Base-by-base conservation (phyloP, 2,797 vertebrate species). In the Parauchenoglanis punctatus region DNA sequence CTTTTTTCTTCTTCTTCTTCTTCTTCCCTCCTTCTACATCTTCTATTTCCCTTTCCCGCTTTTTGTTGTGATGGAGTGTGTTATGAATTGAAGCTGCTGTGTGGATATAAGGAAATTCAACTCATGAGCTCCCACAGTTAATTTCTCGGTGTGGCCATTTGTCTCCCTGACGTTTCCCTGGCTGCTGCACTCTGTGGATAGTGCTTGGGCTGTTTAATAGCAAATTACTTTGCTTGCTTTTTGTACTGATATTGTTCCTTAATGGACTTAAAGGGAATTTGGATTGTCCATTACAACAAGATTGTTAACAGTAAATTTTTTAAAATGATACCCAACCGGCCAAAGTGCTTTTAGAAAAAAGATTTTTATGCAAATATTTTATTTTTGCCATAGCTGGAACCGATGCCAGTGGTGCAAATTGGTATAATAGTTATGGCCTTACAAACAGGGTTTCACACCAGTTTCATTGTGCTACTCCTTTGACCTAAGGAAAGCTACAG, bases 1-100 rank as follows among this genome's bases (percentile, higher is more conserved):
- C 23, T 31, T 23, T 65, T 7, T 49, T 49, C 49, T 35, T 93
- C 93, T 92, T 92, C 93, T 92, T 92, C 93, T 91, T 25, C 80
- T 20, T 49, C 18, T 83, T 67, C 12, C 83, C 46, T 35, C 67
- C 83, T 61, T 92, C 93, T 23, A 4, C 23, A 35, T 86, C 63
- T 85, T 80, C 67, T 80, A 35, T 35, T 28, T 40, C 35, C 25
- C 61, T 15, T 61, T 35, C 49, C 52, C 70, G 73, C 13, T 85
- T 85, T 88, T 83, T 81, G 61, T 61, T 65, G 59, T 67, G 84
- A 88, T 87, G 88, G 82, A 91, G 88, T 81, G 87, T 73, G 68
- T 86, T 85, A 85, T 84, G 88, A 91, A 88, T 90, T 88, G 83
- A 88, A 89, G 85, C 88, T 88, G 89, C 83, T 54, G 83, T 81